phyloP scores from a whole-genome alignment of 1,140 invertebrate genomes.

The Daktulosphaira vitifoliae region DNA sequence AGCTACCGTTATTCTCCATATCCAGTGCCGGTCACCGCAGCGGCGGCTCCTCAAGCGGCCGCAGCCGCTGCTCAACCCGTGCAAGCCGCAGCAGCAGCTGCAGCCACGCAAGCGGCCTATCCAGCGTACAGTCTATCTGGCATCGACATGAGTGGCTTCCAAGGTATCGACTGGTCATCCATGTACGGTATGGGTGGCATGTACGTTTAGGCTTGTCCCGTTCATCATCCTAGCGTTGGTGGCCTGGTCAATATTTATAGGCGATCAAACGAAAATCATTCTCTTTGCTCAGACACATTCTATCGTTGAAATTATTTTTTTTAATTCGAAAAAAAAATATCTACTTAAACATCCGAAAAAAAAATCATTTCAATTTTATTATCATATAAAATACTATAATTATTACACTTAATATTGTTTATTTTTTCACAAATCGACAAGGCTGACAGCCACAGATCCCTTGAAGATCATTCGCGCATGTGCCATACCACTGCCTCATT shows the following conservation, averaged over 20 bases:
- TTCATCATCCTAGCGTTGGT: slow-evolving; percentile 7
- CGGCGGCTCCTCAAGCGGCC: slow-evolving; percentile 47
- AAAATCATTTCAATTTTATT: not conserved
- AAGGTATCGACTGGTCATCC: slow-evolving; percentile 78
- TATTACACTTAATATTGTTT: not conserved
- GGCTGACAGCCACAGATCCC: slow-evolving; percentile 27
- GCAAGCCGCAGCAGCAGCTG: slow-evolving; percentile 47
- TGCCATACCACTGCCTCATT: slow-evolving; percentile 31
- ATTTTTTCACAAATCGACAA: slow-evolving; percentile 23
- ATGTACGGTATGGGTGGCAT: slow-evolving; percentile 85
- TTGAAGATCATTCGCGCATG: slow-evolving; percentile 26
- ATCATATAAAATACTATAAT: not conserved
- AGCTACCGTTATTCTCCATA: slow-evolving; percentile 66
- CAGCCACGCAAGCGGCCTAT: slow-evolving; percentile 49
- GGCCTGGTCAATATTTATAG: slow-evolving; percentile 22
- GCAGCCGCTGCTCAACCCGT: slow-evolving; percentile 42
- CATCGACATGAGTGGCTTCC: slow-evolving; percentile 83
- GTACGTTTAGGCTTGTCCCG: slow-evolving; percentile 58
- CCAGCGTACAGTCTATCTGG: slow-evolving; percentile 73
- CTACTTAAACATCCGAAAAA: not conserved
- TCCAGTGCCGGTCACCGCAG: slow-evolving; percentile 50
- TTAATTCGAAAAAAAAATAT: slow-evolving; percentile 23
- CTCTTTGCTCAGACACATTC: slow-evolving; percentile 33
- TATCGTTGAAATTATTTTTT: slow-evolving; percentile 33
- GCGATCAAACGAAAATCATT: slow-evolving; percentile 11